Evolutionary conservation across 2,797 vertebrate genomes (phyloP), one percentile per base, ranked within the genome.

Genomic region (Odontamblyopus rebecca): DNA sequence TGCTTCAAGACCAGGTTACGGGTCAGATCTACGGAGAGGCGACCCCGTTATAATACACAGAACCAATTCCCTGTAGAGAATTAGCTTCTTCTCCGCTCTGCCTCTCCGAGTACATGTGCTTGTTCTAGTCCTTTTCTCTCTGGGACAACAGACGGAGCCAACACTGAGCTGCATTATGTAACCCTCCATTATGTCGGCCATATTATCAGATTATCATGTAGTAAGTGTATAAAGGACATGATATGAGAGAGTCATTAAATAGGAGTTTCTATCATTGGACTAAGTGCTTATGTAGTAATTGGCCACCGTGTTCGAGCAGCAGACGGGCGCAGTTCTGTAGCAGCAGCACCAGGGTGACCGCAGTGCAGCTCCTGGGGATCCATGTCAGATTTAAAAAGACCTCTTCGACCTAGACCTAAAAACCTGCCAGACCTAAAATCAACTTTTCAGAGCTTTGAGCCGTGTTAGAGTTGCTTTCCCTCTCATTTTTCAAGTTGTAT

Each of bases 131-230:
- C 50, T 50, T 53, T 26, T 44, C 35, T 79, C 74, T 71, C 62
- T 63, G 73, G 57, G 50, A 75, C 74, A 81, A 73, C 85, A 86
- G 82, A 83, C 81, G 73, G 76, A 77, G 70, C 48, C 15, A 68
- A 81, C 76, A 69, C 76, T 82, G 79, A 87, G 80, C 85, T 72
- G 64, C 32, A 41, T 90, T 91, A 89, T 69, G 68, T 79, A 92
- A 93, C 41, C 0, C 63, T 1, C 63, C 48, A 69, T 79, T 80
- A 77, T 74, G 84, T 86, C 83, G 81, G 67, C 70, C 80, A 87
- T 88, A 86, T 85, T 82, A 82, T 67, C 76, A 86, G 83, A 88
- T 88, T 89, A 85, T 81, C 68, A 81, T 69, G 79, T 69, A 60
- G 75, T 83, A 85, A 83, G 12, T 29, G 57, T 75, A 74, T 82